phyloP scores from a whole-genome alignment of 2,888 invertebrate species.

The Lasioglossum oenotherae region DNA sequence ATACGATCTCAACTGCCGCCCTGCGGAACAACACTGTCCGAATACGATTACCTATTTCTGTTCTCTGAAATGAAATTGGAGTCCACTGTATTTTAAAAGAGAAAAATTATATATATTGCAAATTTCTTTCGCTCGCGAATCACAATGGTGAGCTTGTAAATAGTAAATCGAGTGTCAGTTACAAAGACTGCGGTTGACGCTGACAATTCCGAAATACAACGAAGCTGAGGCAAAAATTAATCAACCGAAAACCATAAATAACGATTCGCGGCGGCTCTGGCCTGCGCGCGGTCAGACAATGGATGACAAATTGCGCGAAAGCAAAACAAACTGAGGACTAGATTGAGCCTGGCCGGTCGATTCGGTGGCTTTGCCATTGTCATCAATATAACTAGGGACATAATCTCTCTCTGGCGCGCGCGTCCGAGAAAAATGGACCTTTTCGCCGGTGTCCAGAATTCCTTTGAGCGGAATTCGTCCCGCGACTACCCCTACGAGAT shows the following conservation, averaged over 20 bases:
- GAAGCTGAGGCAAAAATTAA: constrained; percentile 76
- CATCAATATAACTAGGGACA: constrained; percentile 76
- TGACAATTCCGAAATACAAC: constrained; percentile 62
- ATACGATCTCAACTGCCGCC: constrained; percentile 36
- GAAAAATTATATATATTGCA: not conserved
- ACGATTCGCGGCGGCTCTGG: constrained; percentile 70
- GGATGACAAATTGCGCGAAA: constrained; percentile 81
- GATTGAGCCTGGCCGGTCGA: constrained; percentile 73
- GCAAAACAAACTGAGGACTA: constrained; percentile 78
- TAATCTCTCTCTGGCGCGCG: constrained; percentile 67
- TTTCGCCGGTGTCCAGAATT: constrained; percentile 56
- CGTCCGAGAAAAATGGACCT: constrained; percentile 74
- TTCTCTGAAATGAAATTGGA: not conserved
- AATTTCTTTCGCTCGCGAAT: not conserved
- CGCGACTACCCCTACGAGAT: constrained; percentile 5
- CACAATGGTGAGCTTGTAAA: constrained; percentile 36
- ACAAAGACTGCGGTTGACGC: constrained; percentile 39
- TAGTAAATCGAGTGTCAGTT: constrained; percentile 49
- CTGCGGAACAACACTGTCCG: not conserved
- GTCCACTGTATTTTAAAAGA: not conserved
- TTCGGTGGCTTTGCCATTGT: constrained; percentile 69
- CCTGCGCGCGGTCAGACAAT: constrained; percentile 75
- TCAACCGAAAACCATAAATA: constrained; percentile 81
- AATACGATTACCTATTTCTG: not conserved
- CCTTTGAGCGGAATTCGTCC: constrained; percentile 44